phyloP scores from a whole-genome alignment of 2,888 invertebrate genomes.

The Sphecodes monilicornis region DNA sequence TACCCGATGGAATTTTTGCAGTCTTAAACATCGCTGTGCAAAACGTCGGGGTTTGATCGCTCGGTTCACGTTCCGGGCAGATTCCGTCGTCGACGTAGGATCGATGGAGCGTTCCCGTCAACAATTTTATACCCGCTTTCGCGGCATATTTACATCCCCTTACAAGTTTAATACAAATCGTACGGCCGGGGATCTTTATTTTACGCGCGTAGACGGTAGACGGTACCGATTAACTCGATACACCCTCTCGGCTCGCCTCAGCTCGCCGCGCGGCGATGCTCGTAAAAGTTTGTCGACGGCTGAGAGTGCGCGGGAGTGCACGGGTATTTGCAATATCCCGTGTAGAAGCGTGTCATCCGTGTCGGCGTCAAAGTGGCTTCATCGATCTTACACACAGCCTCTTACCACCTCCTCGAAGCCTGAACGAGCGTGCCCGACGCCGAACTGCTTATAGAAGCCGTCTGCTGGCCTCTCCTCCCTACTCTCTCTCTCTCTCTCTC shows the following conservation, averaged over 20 bases:
- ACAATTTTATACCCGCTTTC: slow-evolving; percentile 3
- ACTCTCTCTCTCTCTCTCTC: no score
- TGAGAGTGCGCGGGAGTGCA: slow-evolving; percentile 57
- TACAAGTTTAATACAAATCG: slow-evolving; percentile 23
- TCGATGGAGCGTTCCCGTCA: background rate
- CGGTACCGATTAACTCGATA: slow-evolving; percentile 53
- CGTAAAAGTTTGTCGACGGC: slow-evolving; percentile 61
- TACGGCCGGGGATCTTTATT: slow-evolving; percentile 35
- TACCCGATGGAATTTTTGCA: background rate
- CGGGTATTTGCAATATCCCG: slow-evolving; percentile 63
- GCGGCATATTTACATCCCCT: background rate
- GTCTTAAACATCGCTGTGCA: background rate
- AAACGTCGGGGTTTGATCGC: background rate
- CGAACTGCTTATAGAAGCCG: slow-evolving; percentile 58
- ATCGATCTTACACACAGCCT: slow-evolving; percentile 66
- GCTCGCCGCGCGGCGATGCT: slow-evolving; percentile 19
- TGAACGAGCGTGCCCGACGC: slow-evolving; percentile 53
- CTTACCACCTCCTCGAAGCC: slow-evolving; percentile 61
- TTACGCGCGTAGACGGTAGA: slow-evolving; percentile 7
- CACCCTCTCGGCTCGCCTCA: slow-evolving; percentile 15
- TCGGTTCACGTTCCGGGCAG: background rate
- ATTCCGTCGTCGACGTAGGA: background rate
- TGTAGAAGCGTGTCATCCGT: slow-evolving; percentile 61
- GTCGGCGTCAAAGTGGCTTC: slow-evolving; percentile 67
- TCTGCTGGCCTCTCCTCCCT: background rate